Base-by-base conservation (phyloP, 2,888 invertebrate genomes). In the Drosophila bunnanda region DNA sequence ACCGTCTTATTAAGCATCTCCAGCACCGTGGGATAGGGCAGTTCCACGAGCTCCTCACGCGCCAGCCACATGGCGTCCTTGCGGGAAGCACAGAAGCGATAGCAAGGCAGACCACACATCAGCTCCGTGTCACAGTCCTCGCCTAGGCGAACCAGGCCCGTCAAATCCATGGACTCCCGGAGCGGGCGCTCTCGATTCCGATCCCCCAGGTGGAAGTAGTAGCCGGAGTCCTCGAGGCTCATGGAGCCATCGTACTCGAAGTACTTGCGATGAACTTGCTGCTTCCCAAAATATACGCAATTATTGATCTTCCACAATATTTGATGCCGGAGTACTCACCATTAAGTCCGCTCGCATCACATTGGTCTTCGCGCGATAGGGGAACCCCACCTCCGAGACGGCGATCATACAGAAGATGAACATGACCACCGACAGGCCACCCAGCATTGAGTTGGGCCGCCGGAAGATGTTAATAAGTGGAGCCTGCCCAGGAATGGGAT, bases 371-470 rank as follows among this genome's bases (percentile, higher is more conserved):
- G 92, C 92, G 25, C 92, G 92, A 79, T 93, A 95, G 2, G 95
- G 95, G 77, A 94, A 94, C 4, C 94, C 94, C 22, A 94, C 79
- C 1, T 93, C 92, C 6, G 94, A 94, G 10, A 93, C 89, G 30
- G 90, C 76, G 12, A 91, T 78, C 71, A 90, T 86, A 52, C 89
- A 74, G 64, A 91, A 91, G 54, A 89, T 78, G 28, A 90, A 82
- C 20, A 75, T 86, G 0, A 84, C 58, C 2, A 79, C 36, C 0
- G 80, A 70, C n/a, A 91, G 68, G 2, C 82, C 78, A 0, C 76
- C 73, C 2, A 92, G 65, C 30, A 91, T 58, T 12, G 75, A 70
- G 52, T 79, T 85, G 0, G 92, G 89, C 20, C 86, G 89, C n/a
- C 89, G 88, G 57, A 92, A 91, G 5, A 92, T 75, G 53, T 91